Base-by-base conservation (phyloP, 2,888 invertebrate genomes). In the Melipona bicolor region DNA sequence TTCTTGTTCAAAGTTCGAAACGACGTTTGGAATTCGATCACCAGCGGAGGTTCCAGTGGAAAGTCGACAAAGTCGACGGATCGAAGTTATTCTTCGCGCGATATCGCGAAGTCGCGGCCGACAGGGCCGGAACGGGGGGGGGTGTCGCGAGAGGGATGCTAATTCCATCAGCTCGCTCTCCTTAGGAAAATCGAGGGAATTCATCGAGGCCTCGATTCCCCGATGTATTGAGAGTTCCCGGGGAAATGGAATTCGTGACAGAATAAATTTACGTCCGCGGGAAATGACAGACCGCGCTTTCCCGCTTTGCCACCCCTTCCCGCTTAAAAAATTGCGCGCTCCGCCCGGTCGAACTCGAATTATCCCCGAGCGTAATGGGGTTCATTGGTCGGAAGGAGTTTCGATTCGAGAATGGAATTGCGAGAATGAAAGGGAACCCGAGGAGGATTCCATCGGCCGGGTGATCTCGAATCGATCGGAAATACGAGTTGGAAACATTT, bases 231-330 rank as follows among this genome's bases (percentile, higher is more conserved):
- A 65, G 82, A 61, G 67, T 68, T 43, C 67, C 49, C 71, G 52
- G 59, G 69, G 69, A 83, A 76, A 76, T 82, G 71, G 71, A 76
- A 71, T 82, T 83, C 82, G 71, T 62, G 82, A 61, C 76, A 68
- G 82, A 82, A 81, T 81, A 80, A 81, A 82, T 83, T 81, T 68
- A 75, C 71, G 61, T 68, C 61, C 61, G 27, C 27, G 54, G 62
- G 36, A 71, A 71, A 68, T 71, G 71, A 81, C 71, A 32, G 76
- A 82, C 61, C 71, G 71, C 54, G 67, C 54, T 72, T 71, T 62
- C 71, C 67, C 54, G 67, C 54, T 72, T 71, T 62, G 36, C 49
- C 19, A 17, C 17, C 4, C 43, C 43, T 9, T 9, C 0, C 24
- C 54, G 67, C 61, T 68, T 67, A 49, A 81, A 61, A 32, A 65